phyloP scores from a whole-genome alignment of 2,888 invertebrate genomes.

The Parnassius orleans region DNA sequence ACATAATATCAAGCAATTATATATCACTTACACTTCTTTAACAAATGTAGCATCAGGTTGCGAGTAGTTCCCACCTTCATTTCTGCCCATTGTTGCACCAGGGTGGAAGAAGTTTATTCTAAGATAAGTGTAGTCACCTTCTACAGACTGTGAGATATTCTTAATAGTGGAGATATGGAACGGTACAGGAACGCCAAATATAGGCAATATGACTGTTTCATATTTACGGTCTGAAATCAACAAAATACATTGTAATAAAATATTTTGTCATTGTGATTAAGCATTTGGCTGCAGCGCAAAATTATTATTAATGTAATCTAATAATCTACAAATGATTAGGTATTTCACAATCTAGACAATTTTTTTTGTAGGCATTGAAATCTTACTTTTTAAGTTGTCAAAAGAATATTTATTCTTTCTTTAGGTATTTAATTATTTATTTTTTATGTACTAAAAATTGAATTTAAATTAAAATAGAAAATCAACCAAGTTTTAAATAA shows the following conservation, averaged over 20 bases:
- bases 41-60: slow-evolving; percentile 98
- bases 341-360: too few relatives aligned
- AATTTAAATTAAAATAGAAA: too few relatives aligned
- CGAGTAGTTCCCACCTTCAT: slow-evolving; percentile 94
- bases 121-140: slow-evolving; percentile 99
- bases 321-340: too few relatives aligned
- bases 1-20: neutral
- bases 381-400: too few relatives aligned
- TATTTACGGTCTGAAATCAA: slow-evolving; percentile 91
- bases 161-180: slow-evolving; percentile 99
- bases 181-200: slow-evolving; percentile 97
- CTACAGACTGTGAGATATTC: slow-evolving; percentile 98
- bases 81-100: slow-evolving; percentile 96
- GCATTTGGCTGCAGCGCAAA: neutral
- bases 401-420: too few relatives aligned
- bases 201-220: slow-evolving; percentile 98
- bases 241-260: neutral
- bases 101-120: slow-evolving; percentile 99
- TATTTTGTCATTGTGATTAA: neutral
- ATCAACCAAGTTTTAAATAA: too few relatives aligned
- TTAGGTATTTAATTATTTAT: too few relatives aligned
- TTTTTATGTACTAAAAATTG: too few relatives aligned
- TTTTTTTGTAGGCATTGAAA: too few relatives aligned
- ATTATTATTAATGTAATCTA: neutral
- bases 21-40: slow-evolving; percentile 94